phyloP scores from a whole-genome alignment of 1,140 invertebrate genomes.

The Ylistrum balloti region DNA sequence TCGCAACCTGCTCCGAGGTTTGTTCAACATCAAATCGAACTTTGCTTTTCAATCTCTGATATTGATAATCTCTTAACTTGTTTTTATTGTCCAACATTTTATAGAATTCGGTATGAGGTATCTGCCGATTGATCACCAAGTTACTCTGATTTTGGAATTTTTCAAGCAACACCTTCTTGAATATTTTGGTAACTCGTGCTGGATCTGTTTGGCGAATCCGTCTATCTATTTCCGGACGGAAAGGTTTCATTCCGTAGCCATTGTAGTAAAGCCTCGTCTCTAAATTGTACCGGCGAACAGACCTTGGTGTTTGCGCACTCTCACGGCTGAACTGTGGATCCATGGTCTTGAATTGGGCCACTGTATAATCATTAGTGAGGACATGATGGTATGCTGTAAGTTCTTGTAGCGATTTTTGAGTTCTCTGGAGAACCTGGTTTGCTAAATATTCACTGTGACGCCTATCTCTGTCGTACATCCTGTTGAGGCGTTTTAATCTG shows the following conservation, averaged over 20 bases:
- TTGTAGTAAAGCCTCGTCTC: constrained; percentile 54
- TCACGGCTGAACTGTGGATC: constrained; percentile 43
- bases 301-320: constrained; percentile 51
- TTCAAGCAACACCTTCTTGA: constrained; percentile 52
- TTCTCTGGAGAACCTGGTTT: constrained; percentile 27
- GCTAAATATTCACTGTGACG: constrained; percentile 46
- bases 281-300: constrained; percentile 50
- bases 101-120: constrained; percentile 44
- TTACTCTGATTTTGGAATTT: constrained; percentile 53
- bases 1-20: not conserved
- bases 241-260: constrained; percentile 50
- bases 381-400: constrained; percentile 50
- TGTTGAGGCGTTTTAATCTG: constrained; percentile 44
- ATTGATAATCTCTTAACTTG: constrained; percentile 46
- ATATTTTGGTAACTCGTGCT: constrained; percentile 26
- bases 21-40: constrained; percentile 38
- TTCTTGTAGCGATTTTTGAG: constrained; percentile 45
- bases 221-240: constrained; percentile 52
- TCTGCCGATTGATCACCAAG: constrained; percentile 50
- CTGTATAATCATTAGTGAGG: constrained; percentile 52
- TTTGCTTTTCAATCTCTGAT: constrained; percentile 30
- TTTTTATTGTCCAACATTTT: constrained; percentile 49
- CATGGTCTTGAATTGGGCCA: constrained; percentile 56
- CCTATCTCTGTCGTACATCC: constrained; percentile 42
- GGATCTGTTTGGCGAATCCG: constrained; percentile 46